Evolutionary conservation across 2,113 vertebrate species (phyloP).

Genomic region (Aegithalos caudatus): DNA sequence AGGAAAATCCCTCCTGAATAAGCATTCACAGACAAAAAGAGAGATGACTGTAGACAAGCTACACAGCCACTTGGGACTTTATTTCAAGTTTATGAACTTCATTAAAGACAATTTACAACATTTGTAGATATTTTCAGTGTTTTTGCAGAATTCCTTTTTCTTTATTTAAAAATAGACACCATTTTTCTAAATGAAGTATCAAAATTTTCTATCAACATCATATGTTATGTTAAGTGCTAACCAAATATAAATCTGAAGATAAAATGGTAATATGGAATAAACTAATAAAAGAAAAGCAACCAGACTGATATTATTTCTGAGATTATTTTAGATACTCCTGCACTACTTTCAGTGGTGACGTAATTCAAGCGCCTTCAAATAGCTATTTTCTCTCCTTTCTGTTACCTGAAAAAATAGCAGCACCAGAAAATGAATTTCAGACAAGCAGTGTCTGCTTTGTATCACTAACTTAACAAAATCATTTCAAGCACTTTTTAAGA

Average conservation of each 20-base stretch:
- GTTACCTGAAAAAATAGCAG: constrained; percentile 18
- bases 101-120: constrained; percentile 40
- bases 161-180: neutral
- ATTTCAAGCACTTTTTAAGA: neutral
- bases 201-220: neutral
- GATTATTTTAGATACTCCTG: neutral
- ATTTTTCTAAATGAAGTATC: neutral
- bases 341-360: neutral
- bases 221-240: neutral
- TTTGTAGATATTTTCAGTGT: neutral
- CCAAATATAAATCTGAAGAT: neutral
- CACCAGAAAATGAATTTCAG: constrained; percentile 1
- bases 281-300: constrained; percentile 10
- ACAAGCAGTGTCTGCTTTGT: neutral
- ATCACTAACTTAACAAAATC: constrained; percentile 6
- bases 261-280: neutral
- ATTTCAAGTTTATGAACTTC: constrained; percentile 53
- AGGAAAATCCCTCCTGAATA: neutral
- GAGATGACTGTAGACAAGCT: constrained; percentile 16
- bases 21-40: neutral
- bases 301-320: neutral
- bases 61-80: constrained; percentile 10
- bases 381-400: neutral
- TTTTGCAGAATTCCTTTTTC: neutral
- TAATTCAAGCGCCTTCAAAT: constrained; percentile 6